Evolutionary conservation across 64 coral and sea anemone genomes (phyloP).

Genomic region (Montipora cactus): DNA sequence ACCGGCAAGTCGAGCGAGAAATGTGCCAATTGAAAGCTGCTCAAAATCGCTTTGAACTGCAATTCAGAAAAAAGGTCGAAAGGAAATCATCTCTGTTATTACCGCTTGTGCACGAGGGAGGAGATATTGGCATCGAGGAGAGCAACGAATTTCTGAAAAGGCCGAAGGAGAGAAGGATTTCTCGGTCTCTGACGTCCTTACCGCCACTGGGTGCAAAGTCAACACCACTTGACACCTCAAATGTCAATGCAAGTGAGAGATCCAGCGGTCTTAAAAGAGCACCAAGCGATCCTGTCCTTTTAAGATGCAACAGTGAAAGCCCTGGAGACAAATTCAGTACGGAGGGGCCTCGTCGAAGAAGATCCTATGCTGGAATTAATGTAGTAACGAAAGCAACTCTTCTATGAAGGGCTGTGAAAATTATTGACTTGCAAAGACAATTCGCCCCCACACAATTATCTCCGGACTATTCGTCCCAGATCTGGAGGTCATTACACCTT

Average conservation of each 20-base stretch:
- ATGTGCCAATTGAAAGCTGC: conserved; percentile 18
- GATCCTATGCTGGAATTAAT: not conserved
- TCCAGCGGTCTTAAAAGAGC: not conserved
- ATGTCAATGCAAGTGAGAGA: not conserved
- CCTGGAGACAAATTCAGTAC: not conserved
- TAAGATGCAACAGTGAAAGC: not conserved
- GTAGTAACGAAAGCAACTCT: not conserved
- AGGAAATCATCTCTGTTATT: not conserved
- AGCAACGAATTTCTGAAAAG: not conserved
- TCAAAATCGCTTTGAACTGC: conserved; percentile 34
- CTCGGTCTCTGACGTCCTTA: not conserved
- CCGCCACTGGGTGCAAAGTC: not conserved
- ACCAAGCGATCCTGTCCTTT: not conserved
- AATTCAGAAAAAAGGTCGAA: conserved; percentile 9
- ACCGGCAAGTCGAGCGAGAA: not conserved
- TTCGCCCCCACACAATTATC: too few relatives aligned
- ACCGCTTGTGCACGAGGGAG: not conserved
- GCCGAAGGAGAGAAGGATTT: not conserved
- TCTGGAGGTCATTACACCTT: too few relatives aligned
- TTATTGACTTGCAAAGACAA: too few relatives aligned
- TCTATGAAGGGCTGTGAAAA: not conserved
- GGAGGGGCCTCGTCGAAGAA: not conserved
- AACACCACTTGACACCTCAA: not conserved
- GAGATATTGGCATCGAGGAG: not conserved
- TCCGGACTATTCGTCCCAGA: too few relatives aligned